Base-by-base conservation (phyloP, 30 jellyfish, hydroid and myxozoan species). In the Aurelia coerulea region DNA sequence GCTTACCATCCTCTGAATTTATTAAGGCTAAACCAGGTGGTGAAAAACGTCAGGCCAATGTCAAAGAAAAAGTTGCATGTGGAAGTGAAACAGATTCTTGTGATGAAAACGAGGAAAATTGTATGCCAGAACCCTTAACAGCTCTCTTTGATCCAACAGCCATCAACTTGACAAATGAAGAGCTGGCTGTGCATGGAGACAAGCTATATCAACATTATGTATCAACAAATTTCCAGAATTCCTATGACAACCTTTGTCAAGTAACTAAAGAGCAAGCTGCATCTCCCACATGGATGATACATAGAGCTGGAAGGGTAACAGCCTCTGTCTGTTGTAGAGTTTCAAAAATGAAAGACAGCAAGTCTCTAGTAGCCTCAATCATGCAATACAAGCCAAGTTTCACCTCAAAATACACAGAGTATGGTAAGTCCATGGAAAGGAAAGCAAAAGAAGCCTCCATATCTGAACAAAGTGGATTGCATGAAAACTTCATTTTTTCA, bases 291-390 rank as follows among this genome's bases (percentile, higher is more conserved):
- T 79, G 89, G 89, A 54, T 65, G 78, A 59, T 79, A 65, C 89
- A 79, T 66, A 79, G 87, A 76, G 89, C 89, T 59, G 89, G 79
- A 18, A 79, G 89, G 49, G 23, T 79, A 59, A 79, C 79, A 60
- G 89, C 79, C 79, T 79, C 79, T 4, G 23, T 65, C 16, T 23
- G 59, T 41, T 35, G 33, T 39, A 63, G 49, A 35, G 79, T 79
- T 62, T 37, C 89, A 42, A 79, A 63, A 79, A 62, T 79, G 89
- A 33, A 49, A 65, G 70, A 79, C 69, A 79, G 89, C 78, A 65
- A 62, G 60, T 79, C 80, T 63, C 75, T 79, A 11, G 31, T 79
- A 2, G 59, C 23, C 7, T 31, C 89, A 62, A 79, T 79, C 10
- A 79, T 79, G 89, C 89, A 79, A 66, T 79, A 79, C 75, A 79